Base-by-base conservation (phyloP, 2,797 vertebrate species). In the Mus spretus region DNA sequence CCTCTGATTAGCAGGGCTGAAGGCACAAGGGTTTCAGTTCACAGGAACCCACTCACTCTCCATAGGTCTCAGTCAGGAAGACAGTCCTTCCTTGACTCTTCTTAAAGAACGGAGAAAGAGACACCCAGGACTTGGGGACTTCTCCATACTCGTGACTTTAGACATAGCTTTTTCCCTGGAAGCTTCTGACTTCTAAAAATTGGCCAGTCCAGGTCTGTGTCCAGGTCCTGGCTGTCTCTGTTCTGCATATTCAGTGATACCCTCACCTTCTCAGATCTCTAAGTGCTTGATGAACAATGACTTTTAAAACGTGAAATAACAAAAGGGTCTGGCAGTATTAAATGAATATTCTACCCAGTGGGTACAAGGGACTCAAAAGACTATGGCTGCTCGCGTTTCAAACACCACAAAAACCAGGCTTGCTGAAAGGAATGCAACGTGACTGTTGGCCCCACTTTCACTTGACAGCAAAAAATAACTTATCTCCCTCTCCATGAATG, bases 1-100 rank as follows among this genome's bases (percentile, higher is more conserved):
- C 79, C 96, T 57, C 79, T 91, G 89, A 95, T 89, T 89, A 95
- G 97, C 90, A 96, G 11, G 44, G 85, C 85, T 67, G 57, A 90
- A 93, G 67, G 26, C 91, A 65, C 26, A 31, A 59, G 78, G 72
- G 47, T 84, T 93, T 91, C 77, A 80, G 92, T 94, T 96, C 93
- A 78, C 20, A 20, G 57, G 44, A 67, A 44, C 47, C 63, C 50
- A 89, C 26, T 59, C 24, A 61, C 59, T 93, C 95, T 74, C 85
- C 40, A 20, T 74, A 77, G 82, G 34, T 44, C n/a, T 87, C 72
- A 89, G 53, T 81, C 86, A 79, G 70, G 53, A 88, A 65, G 50
- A 83, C 53, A 34, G 65, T 31, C 85, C 89, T 95, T 90, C 57
- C 53, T 90, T 24, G 1, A 86, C 28, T 31, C 63, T 90, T 89